Evolutionary conservation across 2,888 invertebrate genomes (phyloP), one percentile per base, ranked within the genome.

Genomic region (Cephus nigrinus): DNA sequence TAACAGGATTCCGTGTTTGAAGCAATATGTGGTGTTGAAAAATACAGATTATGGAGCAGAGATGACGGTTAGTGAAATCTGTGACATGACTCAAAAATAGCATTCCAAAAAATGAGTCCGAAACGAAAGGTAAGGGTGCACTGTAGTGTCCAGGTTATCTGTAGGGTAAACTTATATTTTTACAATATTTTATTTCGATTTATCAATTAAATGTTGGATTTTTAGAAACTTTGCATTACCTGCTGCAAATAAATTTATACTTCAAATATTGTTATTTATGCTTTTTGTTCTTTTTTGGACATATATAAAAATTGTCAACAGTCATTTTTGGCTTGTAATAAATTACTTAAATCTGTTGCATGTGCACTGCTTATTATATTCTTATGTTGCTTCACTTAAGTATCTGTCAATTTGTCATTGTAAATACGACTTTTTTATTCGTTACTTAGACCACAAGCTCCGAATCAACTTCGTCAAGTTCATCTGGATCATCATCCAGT

Each of bases 401-500:
- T 15, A 40, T 55, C 23, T 9, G 2, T 55, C 23, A 23, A 23
- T 55, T 23, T 55, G 23, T 2, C 15, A 55, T 55, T 55, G 55
- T 55, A 15, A 12, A 35, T 35, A 23, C 1, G 30, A 74, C 12
- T 12, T 30, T 30, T 35, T n/a, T 23, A 74, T 68, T n/a, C 34
- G 32, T 68, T 73, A 12, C 78, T 76, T n/a, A 91, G 91, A 88
- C 89, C 0, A 91, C 91, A 12, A 91, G 91, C 79, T 91, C 91
- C 2, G 91, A 91, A 81, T 91, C 91, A 9, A 90, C 91, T n/a
- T 88, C 90, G 15, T 84, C 89, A 23, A 88, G 85, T 31, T 90
- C 89, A 75, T 91, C 91, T 5, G 90, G 89, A 35, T 90, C 91
- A 1, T 91, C 91, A 4, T 90, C 91, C 1, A 90, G 90, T 74